Percentiles rank a stretch among this genome's conserved stretches.
phyloP scores from a whole-genome alignment of 2,888 invertebrate species.

The Drosophila nr. medialis region DNA sequence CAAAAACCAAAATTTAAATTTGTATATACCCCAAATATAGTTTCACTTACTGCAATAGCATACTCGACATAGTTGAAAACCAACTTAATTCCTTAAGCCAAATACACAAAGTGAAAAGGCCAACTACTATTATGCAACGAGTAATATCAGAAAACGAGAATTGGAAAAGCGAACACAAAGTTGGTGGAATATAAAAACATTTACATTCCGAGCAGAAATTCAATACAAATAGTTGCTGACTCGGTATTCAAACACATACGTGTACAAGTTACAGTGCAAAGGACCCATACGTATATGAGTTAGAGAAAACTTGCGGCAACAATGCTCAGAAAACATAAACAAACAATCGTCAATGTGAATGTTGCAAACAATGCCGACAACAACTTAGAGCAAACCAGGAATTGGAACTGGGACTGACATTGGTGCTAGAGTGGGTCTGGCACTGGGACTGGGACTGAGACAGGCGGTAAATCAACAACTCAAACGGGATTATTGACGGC shows the following conservation, averaged over 20 bases:
- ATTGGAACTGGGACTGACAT: conserved; percentile 11
- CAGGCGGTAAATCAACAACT: conserved; percentile 16
- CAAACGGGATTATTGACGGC: conserved; percentile 24
- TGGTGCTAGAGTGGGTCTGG: not conserved
- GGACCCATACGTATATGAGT: conserved; percentile 47
- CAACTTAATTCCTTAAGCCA: conserved; percentile 1
- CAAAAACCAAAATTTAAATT: not conserved
- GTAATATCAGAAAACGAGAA: conserved; percentile 11
- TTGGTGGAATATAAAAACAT: conserved; percentile 64
- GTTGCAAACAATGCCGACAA: conserved; percentile 41
- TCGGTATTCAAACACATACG: conserved; percentile 32
- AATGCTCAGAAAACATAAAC: conserved; percentile 76
- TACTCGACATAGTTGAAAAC: not conserved
- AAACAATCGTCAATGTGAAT: conserved; percentile 65
- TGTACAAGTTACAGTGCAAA: conserved; percentile 2
- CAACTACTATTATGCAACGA: conserved; percentile 28
- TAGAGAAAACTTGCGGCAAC: conserved; percentile 66
- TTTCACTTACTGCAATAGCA: not conserved
- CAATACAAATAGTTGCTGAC: conserved; percentile 58
- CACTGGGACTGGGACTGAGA: not conserved
- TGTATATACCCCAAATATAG: not conserved
- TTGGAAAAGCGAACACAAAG: conserved; percentile 26
- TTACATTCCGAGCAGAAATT: conserved; percentile 64
- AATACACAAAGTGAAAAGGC: conserved; percentile 18
- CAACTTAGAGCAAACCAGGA: conserved; percentile 13